Conservation (phyloP, 2,888 invertebrate genomes). For the Onthophagus sagittarius region DNA sequence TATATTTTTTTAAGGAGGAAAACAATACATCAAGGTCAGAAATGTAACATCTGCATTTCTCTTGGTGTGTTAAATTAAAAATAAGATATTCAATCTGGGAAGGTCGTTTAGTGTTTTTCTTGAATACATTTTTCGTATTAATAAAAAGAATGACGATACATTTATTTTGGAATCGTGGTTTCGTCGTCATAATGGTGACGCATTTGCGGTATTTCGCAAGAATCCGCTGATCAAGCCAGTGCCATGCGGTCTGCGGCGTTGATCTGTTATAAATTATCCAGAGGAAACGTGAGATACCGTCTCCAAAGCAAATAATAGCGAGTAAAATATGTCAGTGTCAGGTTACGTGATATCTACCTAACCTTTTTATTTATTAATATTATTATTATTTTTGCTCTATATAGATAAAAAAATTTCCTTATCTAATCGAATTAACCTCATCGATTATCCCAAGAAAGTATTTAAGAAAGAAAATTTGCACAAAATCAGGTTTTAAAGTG, state of each 20-base stretch:
- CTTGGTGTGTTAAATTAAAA: neutral
- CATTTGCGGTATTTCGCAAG: neutral
- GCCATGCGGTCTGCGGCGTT: neutral
- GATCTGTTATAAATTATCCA: neutral
- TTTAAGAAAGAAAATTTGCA: too few species aligned
- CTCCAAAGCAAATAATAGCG: neutral
- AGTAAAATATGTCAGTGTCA: neutral
- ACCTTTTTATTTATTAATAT: neutral
- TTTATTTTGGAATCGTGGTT: too few species aligned
- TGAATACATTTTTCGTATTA: too few species aligned
- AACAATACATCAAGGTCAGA: neutral
- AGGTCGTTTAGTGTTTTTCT: neutral
- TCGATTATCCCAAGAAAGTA: neutral
- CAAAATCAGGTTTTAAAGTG: neutral
- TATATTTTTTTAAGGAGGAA: neutral
- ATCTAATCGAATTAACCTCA: neutral
- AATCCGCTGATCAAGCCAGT: neutral
- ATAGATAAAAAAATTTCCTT: too few species aligned
- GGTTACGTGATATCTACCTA: slow-evolving; percentile 2
- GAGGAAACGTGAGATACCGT: neutral
- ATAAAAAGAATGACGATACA: too few species aligned
- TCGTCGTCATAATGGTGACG: neutral
- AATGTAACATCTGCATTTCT: neutral
- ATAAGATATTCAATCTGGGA: neutral
- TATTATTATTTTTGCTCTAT: too few species aligned